Base-by-base conservation (phyloP, 2,888 invertebrate species). In the Melanotus villosus region DNA sequence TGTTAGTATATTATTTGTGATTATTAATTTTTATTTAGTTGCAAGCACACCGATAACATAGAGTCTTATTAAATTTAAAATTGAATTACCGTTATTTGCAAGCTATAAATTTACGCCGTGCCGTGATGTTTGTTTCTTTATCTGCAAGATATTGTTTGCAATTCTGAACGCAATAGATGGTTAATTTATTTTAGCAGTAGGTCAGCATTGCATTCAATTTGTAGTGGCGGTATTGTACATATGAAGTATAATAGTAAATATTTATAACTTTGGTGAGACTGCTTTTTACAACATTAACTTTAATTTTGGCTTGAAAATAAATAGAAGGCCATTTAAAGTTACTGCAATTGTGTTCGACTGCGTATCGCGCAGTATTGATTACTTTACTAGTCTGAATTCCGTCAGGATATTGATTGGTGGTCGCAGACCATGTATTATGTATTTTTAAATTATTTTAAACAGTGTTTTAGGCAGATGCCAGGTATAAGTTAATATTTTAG, bases 331-430 rank as follows among this genome's bases (percentile, higher is more conserved):
- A 12, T 65, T 68, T 66, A 60, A 66, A 47, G 68, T 75, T 75
- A 70, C 60, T 72, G 74, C 68, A 72, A 72, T 72, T 76, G 77
- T 78, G 75, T 77, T 77, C 78, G 77, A 73, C 75, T 77, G 76
- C 74, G 73, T 77, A 54, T 72, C 73, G 72, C 74, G 76, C 74
- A 76, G 78, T 77, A 74, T 77, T 75, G 76, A 65, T 76, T 79
- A 78, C 79, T 75, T 73, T 81, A 77, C 81, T 81, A 81, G 81
- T 81, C 81, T 79, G 78, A 76, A 76, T 75, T 80, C 80, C 79
- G 77, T 80, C 77, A 78, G 78, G 78, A 80, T 77, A 54, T 65
- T 62, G 68, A 59, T 68, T 68, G 62, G 14, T 65, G 68, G 68
- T 68, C 47, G 38, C 63, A 64, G 67, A 70, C 67, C 64, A 36